These are phyloP conservation scores for Phymastichus coffea DNA, from an alignment of 1,140 invertebrate genomes.

Conservation along the genomic window DNA sequence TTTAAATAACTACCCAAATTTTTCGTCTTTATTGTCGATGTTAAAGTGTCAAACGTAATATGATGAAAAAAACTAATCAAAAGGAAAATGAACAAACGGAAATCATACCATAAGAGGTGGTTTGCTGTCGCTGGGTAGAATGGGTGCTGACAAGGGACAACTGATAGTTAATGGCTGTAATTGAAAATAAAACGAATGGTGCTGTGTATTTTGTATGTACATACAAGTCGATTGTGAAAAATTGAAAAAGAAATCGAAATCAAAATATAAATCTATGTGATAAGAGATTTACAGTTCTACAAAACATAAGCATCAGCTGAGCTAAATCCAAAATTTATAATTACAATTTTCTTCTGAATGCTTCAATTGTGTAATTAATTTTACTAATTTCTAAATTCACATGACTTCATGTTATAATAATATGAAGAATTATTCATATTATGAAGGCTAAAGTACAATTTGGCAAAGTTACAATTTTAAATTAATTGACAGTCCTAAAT, in stretches of 20 bases:
- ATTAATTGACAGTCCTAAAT: too few relatives aligned
- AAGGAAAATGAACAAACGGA: slow-evolving; percentile 37
- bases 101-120: slow-evolving; percentile 60
- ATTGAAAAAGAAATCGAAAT: slow-evolving; percentile 2
- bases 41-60: neutral
- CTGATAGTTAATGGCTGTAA: slow-evolving; percentile 60
- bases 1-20: neutral
- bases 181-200: slow-evolving; percentile 47
- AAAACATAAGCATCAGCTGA: too few relatives aligned
- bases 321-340: too few relatives aligned
- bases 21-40: too few relatives aligned
- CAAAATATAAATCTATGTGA: neutral
- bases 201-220: slow-evolving; percentile 33
- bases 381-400: too few relatives aligned
- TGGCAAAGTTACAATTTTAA: too few relatives aligned
- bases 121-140: slow-evolving; percentile 60
- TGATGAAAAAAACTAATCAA: slow-evolving; percentile 21
- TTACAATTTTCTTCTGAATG: too few relatives aligned
- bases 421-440: too few relatives aligned
- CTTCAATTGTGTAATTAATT: too few relatives aligned
- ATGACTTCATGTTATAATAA: too few relatives aligned
- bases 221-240: slow-evolving; percentile 3
- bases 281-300: too few relatives aligned
- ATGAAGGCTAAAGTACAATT: too few relatives aligned
- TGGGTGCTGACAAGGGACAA: slow-evolving; percentile 60